These are phyloP conservation scores for Norana najaformis DNA, from an alignment of 2,888 invertebrate species.

Conservation along the genomic window DNA sequence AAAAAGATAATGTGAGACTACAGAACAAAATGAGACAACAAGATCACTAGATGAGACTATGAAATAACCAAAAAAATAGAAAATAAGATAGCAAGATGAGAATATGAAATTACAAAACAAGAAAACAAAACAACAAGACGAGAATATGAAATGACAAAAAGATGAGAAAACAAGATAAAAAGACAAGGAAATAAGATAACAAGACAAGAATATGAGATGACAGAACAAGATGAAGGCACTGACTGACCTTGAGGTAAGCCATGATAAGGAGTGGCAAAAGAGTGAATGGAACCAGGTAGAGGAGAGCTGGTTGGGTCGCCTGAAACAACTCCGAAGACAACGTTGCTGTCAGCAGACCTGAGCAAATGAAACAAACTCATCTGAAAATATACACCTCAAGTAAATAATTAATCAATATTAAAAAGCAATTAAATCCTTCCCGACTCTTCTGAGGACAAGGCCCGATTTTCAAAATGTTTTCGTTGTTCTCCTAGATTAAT, in stretches of 20 bases:
- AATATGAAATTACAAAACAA: not conserved
- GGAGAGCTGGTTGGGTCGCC: slow-evolving; percentile 94
- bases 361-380: slow-evolving; percentile 27
- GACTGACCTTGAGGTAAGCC: slow-evolving; percentile 89
- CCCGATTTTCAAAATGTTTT: too few relatives aligned
- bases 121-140: too few relatives aligned
- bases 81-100: too few relatives aligned
- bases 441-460: not conserved
- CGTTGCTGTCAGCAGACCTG: slow-evolving; percentile 84
- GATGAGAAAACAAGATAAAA: too few relatives aligned
- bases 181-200: too few relatives aligned
- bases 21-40: too few relatives aligned
- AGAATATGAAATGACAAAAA: too few relatives aligned
- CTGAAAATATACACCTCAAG: not conserved
- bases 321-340: slow-evolving; percentile 97
- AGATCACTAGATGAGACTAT: too few relatives aligned
- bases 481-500: too few relatives aligned
- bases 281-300: slow-evolving; percentile 96
- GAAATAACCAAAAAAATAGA: too few relatives aligned
- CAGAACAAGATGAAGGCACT: not conserved
- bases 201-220: not conserved
- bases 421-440: too few relatives aligned
- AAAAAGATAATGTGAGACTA: too few relatives aligned
- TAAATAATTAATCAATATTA: not conserved
- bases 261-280: slow-evolving; percentile 91